A percentile compares a stretch with the other conserved stretches of the same genome.
Conservation (phyloP, 2,797 vertebrate species). For the Aplochiton taeniatus region DNA sequence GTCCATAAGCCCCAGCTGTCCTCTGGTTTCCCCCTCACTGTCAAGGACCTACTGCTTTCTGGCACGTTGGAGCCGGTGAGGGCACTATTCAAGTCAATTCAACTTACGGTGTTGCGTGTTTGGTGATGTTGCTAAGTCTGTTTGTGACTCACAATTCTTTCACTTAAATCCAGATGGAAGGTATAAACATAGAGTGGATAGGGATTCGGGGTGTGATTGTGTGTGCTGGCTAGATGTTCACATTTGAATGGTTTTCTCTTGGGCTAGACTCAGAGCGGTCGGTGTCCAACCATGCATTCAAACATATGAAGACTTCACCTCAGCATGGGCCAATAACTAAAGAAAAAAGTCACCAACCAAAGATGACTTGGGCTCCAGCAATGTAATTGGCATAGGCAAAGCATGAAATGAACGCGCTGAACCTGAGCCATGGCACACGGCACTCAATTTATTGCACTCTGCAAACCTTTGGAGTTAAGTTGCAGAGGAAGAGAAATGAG, state of each 20-base stretch:
- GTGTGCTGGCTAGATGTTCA: too few relatives aligned
- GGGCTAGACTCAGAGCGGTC: too few relatives aligned
- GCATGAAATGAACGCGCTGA: constrained; percentile 42
- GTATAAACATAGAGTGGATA: too few relatives aligned
- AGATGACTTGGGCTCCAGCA: constrained; percentile 25
- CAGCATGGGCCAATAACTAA: constrained; percentile 32
- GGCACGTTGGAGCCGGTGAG: constrained; percentile 83
- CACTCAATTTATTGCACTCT: not conserved
- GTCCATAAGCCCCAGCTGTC: constrained; percentile 47
- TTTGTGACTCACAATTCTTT: not conserved
- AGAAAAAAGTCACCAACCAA: constrained; percentile 29
- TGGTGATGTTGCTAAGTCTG: constrained; percentile 6
- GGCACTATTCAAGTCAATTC: constrained; percentile 1
- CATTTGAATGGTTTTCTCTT: too few relatives aligned
- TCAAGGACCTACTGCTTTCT: constrained; percentile 92
- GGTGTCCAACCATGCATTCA: too few relatives aligned
- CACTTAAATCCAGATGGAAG: too few relatives aligned
- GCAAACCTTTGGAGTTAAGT: too few relatives aligned
- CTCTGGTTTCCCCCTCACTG: constrained; percentile 76
- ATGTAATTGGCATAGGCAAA: constrained; percentile 49
- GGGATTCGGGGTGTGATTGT: too few relatives aligned
- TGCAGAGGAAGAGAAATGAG: too few relatives aligned
- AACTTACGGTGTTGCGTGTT: not conserved
- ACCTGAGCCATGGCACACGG: not conserved
- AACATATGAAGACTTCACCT: constrained; percentile 34